A percentile compares a stretch with the other conserved stretches of the same genome.
Conservation (phyloP, 2,888 invertebrate genomes). For the Callyntrura sp. region DNA sequence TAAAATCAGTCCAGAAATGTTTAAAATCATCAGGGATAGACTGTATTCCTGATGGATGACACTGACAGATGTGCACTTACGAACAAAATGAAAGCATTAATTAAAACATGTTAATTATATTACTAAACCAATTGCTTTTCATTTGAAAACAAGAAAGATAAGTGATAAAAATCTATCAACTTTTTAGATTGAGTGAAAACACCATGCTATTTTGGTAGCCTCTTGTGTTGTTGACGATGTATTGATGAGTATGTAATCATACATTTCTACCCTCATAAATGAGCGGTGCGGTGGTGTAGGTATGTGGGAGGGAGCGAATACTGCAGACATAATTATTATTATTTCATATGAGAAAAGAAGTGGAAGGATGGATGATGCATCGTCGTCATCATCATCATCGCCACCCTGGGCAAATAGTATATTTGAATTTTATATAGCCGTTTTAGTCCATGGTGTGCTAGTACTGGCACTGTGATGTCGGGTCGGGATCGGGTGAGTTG, state of each 20-base stretch:
- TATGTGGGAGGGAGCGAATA: conserved; percentile 42
- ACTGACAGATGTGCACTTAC: conserved; percentile 57
- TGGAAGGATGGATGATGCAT: conserved; percentile 30
- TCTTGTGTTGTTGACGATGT: not conserved
- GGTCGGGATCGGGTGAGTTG: conserved; percentile 56
- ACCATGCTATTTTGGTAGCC: not conserved
- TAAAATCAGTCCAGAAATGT: not conserved
- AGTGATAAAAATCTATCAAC: not conserved
- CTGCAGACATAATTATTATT: not conserved
- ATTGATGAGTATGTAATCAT: conserved; percentile 15
- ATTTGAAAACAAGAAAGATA: not conserved
- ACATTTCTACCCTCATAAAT: not conserved
- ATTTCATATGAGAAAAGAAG: not conserved
- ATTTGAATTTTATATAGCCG: not conserved
- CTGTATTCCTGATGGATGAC: conserved; percentile 6
- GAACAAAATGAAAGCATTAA: conserved; percentile 49
- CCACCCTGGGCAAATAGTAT: not conserved
- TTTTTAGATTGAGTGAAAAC: not conserved
- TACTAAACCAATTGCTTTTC: conserved; percentile 33
- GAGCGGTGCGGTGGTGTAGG: conserved; percentile 17
- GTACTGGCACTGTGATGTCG: conserved; percentile 31
- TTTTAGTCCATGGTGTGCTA: not conserved
- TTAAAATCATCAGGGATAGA: not conserved
- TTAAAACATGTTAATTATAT: conserved; percentile 61
- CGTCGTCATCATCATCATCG: not conserved